phyloP scores from a whole-genome alignment of 2,888 invertebrate species.

The Pristionchus exspectatus region DNA sequence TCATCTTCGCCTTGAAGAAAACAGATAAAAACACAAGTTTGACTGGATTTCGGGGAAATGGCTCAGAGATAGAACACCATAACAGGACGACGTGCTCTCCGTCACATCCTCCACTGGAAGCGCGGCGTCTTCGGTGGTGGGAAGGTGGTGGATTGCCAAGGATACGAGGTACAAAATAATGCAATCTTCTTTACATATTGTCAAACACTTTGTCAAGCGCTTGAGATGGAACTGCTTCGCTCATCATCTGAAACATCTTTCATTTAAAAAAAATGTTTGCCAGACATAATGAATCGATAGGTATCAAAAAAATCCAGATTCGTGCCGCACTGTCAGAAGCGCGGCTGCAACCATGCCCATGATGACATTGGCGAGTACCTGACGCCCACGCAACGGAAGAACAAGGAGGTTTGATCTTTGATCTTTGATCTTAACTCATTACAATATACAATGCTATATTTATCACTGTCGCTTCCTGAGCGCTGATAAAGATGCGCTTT shows the following conservation, averaged over 20 bases:
- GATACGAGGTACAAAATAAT: conserved; percentile 65
- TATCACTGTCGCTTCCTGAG: no score
- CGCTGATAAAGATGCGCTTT: no score
- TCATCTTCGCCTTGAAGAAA: no score
- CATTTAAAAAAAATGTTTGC: no score
- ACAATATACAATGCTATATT: background rate
- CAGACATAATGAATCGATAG: no score
- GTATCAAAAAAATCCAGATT: no score
- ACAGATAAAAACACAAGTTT: no score
- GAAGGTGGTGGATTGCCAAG: conserved; percentile 78
- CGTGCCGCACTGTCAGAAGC: conserved; percentile 75
- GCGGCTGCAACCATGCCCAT: conserved; percentile 73
- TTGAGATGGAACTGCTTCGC: no score
- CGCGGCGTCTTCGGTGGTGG: conserved; percentile 71
- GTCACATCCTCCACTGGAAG: conserved; percentile 72
- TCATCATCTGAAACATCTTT: no score
- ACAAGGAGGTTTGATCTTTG: conserved; percentile 59
- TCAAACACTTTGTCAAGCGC: no score
- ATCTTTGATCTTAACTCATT: conserved; percentile 14
- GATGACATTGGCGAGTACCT: conserved; percentile 71
- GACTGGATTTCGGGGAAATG: no score
- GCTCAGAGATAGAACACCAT: background rate
- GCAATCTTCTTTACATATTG: no score
- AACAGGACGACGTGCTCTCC: conserved; percentile 68
- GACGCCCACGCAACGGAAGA: conserved; percentile 77